These are phyloP conservation scores for Psilopsiagon aurifrons DNA, from an alignment of 2,113 vertebrate genomes.

Conservation along the genomic window DNA sequence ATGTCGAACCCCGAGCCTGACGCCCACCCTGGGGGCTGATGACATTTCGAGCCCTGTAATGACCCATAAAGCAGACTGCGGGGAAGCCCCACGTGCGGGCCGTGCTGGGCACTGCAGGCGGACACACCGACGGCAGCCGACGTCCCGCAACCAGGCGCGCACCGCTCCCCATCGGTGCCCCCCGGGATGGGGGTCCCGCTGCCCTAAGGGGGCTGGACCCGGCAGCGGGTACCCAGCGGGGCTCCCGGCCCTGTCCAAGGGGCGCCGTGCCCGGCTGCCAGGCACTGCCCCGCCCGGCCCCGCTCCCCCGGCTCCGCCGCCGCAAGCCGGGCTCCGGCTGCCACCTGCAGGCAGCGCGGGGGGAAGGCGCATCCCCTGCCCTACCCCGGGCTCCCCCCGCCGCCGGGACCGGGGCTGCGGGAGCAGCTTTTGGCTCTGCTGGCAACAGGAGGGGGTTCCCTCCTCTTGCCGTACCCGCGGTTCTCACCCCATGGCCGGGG, in stretches of 20 bases:
- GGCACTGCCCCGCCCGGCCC: not conserved
- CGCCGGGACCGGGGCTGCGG: not conserved
- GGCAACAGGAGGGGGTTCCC: too few species aligned
- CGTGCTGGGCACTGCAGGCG: not conserved
- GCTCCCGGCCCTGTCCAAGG: not conserved
- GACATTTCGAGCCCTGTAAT: not conserved
- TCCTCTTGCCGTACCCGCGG: too few species aligned
- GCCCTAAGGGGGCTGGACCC: not conserved
- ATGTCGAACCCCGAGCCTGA: too few species aligned
- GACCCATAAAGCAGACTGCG: not conserved
- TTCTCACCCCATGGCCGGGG: not conserved
- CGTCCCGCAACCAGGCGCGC: not conserved
- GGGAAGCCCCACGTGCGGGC: not conserved
- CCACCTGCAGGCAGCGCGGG: slow-evolving; percentile 65
- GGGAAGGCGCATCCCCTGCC: not conserved
- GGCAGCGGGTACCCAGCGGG: not conserved
- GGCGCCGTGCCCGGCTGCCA: not conserved
- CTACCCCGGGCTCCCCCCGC: not conserved
- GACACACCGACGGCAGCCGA: not conserved
- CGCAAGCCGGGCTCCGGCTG: slow-evolving; percentile 44
- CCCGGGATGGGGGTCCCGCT: too few species aligned
- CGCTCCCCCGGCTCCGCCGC: not conserved
- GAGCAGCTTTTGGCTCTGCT: not conserved
- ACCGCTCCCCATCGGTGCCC: not conserved
- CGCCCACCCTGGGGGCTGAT: not conserved